These are phyloP conservation scores for Fragum fragum DNA, from an alignment of 2,888 invertebrate species.

Conservation along the genomic window DNA sequence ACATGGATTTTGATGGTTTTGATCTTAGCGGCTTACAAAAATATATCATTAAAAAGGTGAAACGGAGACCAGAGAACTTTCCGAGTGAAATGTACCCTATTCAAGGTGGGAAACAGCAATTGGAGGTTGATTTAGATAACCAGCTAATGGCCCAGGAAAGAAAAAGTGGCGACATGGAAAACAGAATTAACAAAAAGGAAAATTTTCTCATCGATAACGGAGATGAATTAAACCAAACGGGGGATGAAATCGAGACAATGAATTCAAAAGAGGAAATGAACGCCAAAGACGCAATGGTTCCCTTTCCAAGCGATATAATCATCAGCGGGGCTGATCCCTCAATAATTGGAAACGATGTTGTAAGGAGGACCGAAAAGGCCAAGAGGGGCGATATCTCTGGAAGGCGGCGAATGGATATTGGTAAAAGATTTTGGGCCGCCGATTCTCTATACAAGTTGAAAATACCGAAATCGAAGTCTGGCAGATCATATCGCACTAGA, in stretches of 20 bases:
- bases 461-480: conserved; percentile 4
- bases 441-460: not conserved
- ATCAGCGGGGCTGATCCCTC: not conserved
- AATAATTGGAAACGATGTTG: not conserved
- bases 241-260: not conserved
- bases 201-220: not conserved
- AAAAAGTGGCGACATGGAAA: not conserved
- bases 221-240: not conserved
- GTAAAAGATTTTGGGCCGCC: conserved; percentile 13
- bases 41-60: conserved; percentile 9
- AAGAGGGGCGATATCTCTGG: too few species aligned
- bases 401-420: not conserved
- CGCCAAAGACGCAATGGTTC: not conserved
- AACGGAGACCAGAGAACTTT: conserved; percentile 4
- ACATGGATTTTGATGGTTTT: not conserved
- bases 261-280: not conserved
- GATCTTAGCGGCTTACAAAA: not conserved
- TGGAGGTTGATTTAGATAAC: conserved; percentile 23
- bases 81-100: conserved; percentile 11
- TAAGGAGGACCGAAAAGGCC: not conserved
- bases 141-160: not conserved
- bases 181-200: not conserved
- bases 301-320: not conserved
- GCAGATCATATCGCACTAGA: not conserved
- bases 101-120: conserved; percentile 20